Conservation (phyloP, 2,797 vertebrate genomes). For the Peromyscus eremicus region DNA sequence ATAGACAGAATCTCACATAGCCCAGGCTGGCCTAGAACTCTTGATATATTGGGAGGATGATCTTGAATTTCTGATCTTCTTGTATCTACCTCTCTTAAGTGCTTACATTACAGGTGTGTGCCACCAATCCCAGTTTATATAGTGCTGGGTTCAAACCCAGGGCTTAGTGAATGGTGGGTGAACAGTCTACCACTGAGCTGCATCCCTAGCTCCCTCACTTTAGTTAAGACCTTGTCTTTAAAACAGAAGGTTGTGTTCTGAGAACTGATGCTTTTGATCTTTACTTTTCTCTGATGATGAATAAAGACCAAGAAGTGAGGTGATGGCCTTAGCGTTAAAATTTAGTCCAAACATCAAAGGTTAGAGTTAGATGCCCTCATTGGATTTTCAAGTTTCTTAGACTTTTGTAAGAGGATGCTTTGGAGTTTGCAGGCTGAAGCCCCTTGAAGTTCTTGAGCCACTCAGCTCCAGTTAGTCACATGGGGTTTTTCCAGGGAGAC, state of each 20-base stretch:
- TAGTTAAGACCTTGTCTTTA: background rate
- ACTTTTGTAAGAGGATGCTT: slow-evolving; percentile 48
- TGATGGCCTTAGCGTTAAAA: background rate
- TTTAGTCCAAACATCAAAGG: slow-evolving; percentile 27
- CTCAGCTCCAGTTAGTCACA: background rate
- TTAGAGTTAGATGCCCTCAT: slow-evolving; percentile 28
- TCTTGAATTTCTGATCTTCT: background rate
- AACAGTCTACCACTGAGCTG: background rate
- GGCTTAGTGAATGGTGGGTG: background rate
- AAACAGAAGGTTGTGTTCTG: slow-evolving; percentile 51
- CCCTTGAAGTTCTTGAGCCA: slow-evolving; percentile 31
- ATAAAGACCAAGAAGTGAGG: slow-evolving; percentile 23
- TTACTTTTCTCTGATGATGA: background rate
- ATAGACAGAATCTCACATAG: background rate
- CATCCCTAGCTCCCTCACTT: background rate
- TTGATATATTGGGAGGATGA: background rate
- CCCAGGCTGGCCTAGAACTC: background rate
- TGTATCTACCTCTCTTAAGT: background rate
- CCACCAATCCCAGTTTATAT: background rate
- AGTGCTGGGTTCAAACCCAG: background rate
- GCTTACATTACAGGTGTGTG: background rate
- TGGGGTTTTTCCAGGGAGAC: background rate
- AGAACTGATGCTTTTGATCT: slow-evolving; percentile 47
- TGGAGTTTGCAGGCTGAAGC: slow-evolving; percentile 23
- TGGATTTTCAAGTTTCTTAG: slow-evolving; percentile 15